Base-by-base conservation (phyloP, 2,113 vertebrate species). In the Pheucticus melanocephalus region DNA sequence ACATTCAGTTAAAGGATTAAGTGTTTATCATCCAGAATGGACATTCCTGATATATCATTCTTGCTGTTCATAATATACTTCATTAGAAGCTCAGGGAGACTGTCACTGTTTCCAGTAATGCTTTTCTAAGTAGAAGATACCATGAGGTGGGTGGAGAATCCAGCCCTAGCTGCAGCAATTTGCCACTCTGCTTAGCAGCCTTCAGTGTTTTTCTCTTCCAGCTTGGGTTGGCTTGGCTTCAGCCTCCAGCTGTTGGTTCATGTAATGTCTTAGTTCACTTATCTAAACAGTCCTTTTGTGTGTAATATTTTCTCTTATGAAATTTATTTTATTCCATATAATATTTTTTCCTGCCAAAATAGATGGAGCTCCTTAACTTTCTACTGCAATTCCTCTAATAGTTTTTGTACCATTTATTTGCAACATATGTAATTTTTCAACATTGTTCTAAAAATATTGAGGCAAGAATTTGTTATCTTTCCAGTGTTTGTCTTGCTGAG, bases 161-260 rank as follows among this genome's bases (percentile, higher is more conserved):
- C 27, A 81, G 39, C 21, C 42, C 30, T 59, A 15, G 1, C 44
- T 76, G 63, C 30, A 86, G 59, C 21, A 8, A 0, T 65, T 88
- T 64, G n/a, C 48, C 0, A 1, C 31, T 37, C 40, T 56, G 57
- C 50, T 86, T 44, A 72, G 28, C 44, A 65, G 70, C 33, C 33
- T 70, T 88, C 33, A 9, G 24, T 15, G 14, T 33, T 81, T 77
- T 66, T 80, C 19, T 28, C 64, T 90, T 88, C 60, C 60, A 91
- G 56, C 50, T 78, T 84, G 61, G 78, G 63, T 3, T 48, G 47
- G 56, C 40, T 85, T 82, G 80, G 51, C 53, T 94, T 92, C 57
- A 78, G 56, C 39, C 80, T 94, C 86, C 88, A 96, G 91, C 68
- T 94, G 64, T 81, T 88, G 31, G 21, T 94, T 93, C 68, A 11